Percentiles rank a stretch among this genome's conserved stretches.
Conservation (phyloP, 2,797 vertebrate species). For the Paratrypauchen microcephalus region DNA sequence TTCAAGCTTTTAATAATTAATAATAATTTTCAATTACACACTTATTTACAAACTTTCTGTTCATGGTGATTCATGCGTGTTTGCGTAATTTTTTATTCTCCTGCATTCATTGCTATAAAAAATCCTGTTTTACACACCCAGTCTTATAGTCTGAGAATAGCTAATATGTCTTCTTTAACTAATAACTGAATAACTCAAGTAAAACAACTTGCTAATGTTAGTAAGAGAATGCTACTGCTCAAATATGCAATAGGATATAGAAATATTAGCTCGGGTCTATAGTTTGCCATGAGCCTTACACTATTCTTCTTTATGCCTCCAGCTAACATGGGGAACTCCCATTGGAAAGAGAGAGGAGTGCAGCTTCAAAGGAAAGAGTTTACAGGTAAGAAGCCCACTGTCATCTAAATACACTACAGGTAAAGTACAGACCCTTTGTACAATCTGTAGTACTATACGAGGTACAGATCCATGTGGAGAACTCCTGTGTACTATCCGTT, state of each 20-base stretch:
- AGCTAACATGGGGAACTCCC: conserved; percentile 88
- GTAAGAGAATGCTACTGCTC: not conserved
- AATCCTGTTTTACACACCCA: too few species aligned
- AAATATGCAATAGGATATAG: not conserved
- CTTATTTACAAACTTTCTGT: too few species aligned
- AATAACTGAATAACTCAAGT: not conserved
- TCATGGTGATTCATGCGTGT: too few species aligned
- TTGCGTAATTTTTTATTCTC: too few species aligned
- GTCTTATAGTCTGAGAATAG: too few species aligned
- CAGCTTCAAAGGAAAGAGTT: conserved; percentile 92
- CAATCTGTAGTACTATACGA: conserved; percentile 26
- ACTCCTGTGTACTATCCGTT: conserved; percentile 35
- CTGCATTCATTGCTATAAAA: too few species aligned
- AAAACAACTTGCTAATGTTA: not conserved
- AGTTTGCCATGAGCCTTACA: conserved; percentile 28
- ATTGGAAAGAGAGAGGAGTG: conserved; percentile 87
- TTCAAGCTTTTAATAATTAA: not conserved
- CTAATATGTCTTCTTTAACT: not conserved
- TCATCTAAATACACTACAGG: not conserved
- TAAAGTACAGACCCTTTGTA: not conserved
- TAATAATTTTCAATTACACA: not conserved
- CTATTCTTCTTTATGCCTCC: conserved; percentile 36
- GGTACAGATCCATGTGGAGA: conserved; percentile 57
- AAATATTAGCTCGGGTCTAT: not conserved
- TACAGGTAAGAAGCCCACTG: conserved; percentile 75